phyloP scores from a whole-genome alignment of 2,888 invertebrate species.

The Salticus scenicus region DNA sequence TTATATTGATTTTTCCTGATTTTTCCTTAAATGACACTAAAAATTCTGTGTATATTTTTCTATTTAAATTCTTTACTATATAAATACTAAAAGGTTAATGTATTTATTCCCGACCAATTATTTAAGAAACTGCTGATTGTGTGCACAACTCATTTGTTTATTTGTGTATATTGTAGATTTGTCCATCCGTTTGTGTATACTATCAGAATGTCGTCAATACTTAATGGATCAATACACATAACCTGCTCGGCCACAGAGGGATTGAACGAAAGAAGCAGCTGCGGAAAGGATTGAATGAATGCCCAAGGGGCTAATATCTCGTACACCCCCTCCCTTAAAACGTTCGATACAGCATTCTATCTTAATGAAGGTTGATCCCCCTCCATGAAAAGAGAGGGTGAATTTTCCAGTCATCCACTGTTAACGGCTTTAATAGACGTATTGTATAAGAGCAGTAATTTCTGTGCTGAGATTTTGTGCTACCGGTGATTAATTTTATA shows the following conservation, averaged over 20 bases:
- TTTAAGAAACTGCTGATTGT: no score
- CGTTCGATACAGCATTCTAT: conserved; percentile 64
- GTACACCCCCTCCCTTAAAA: conserved; percentile 42
- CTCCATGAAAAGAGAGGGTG: conserved; percentile 15
- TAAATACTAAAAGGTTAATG: no score
- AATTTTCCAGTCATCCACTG: conserved; percentile 43
- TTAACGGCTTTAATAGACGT: conserved; percentile 68
- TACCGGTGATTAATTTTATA: conserved; percentile 64
- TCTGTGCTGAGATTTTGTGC: conserved; percentile 52
- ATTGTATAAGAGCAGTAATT: conserved; percentile 61
- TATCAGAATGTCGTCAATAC: background rate
- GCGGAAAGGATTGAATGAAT: conserved; percentile 55
- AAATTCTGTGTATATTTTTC: no score
- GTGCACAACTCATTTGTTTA: no score
- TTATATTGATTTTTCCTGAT: no score
- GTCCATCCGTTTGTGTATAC: no score
- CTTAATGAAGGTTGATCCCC: conserved; percentile 61
- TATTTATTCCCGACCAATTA: no score
- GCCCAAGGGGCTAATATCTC: conserved; percentile 63
- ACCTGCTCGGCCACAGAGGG: conserved; percentile 56
- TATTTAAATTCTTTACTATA: no score
- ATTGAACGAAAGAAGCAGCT: conserved; percentile 55
- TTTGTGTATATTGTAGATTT: no score
- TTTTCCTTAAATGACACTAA: no score
- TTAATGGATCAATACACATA: conserved; percentile 52